Evolutionary conservation across 2,113 vertebrate species (phyloP), one percentile per base, ranked within the genome.

Genomic region (Phycodurus eques): DNA sequence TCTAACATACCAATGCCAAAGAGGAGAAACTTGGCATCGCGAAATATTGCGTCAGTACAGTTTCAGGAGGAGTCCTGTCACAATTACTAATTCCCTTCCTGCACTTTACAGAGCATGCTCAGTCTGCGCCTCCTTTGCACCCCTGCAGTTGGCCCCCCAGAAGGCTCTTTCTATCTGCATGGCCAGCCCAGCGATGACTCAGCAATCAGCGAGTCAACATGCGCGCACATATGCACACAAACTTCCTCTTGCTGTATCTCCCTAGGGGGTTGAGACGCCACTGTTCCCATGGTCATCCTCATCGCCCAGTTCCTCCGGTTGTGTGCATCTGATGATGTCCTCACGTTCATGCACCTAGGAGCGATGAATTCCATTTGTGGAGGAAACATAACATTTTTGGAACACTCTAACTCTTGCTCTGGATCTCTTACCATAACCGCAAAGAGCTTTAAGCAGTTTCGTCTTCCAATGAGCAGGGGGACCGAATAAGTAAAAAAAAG

Each of bases 101-200:
- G 87, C 86, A 71, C 74, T 71, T 83, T 80, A 82, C 17, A 43
- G 78, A 87, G 87, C 88, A 85, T 86, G 83, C 87, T 90, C 87
- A 86, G 76, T 72, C 62, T 73, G 9, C 77, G 80, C 72, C 67
- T 74, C 75, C 73, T 71, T 65, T 47, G 57, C 63, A 76, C 86
- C 90, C 91, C 86, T 77, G 59, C 64, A 76, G 82, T 78, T 80
- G 91, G 88, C 86, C 91, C 88, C 85, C 89, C 88, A 73, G 80
- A 79, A 71, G 77, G 63, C 53, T 75, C 76, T 82, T 89, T 93
- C 92, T 93, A 93, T 93, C 92, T 90, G 88, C 83, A 53, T 78
- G 82, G 82, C 90, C 91, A 91, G 92, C 89, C 84, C 84, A 90
- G 87, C 80, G 68, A 78, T 96, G 95, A 96, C 94, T 96, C 95